Evolutionary conservation across 2,113 vertebrate genomes (phyloP), one percentile per base, ranked within the genome.

Genomic region (Grammomys dolichurus): DNA sequence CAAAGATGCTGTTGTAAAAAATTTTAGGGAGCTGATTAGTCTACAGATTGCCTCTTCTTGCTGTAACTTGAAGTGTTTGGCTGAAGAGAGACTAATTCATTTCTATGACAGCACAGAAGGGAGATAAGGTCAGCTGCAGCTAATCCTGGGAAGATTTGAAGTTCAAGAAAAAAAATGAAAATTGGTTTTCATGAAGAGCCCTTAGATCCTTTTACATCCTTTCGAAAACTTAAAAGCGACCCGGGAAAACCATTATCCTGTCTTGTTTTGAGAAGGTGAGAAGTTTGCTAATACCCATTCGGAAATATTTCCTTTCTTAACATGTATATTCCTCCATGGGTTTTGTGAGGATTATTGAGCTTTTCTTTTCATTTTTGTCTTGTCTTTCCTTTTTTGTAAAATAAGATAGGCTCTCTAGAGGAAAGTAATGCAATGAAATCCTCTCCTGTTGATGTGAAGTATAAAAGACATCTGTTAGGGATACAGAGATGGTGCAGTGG

Each of bases 291-390:
- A 94, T 51, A 96, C 28, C 17, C 70, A 96, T 77, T 95, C 96
- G 2, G 90, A 95, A 96, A 90, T 93, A 91, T 77, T 97, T 97
- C 60, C 92, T 96, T 97, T 96, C 86, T 94, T 94, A 95, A 87
- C 28, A 43, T 77, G 63, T 73, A 8, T 81, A 86, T 96, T 91
- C 48, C 46, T 97, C 87, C 73, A 3, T 28, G 75, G 93, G 94
- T 94, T 96, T 97, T 78, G 46, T 80, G 70, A 97, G 89, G 87
- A 97, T 97, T 97, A 91, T 26, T 75, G 87, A 95, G 67, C 28
- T 96, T 78, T 95, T 82, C 72, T 89, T 96, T 96, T 87, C 70
- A 65, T 78, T 94, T 96, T 93, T 82, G 5, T 26, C n/a, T 67
- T 67, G 4, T 54, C 67, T 26, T 93, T 48, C 31, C 31, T 48